Evolutionary conservation across 1,140 invertebrate species (phyloP).

Genomic region (Drosophila equinoxialis): DNA sequence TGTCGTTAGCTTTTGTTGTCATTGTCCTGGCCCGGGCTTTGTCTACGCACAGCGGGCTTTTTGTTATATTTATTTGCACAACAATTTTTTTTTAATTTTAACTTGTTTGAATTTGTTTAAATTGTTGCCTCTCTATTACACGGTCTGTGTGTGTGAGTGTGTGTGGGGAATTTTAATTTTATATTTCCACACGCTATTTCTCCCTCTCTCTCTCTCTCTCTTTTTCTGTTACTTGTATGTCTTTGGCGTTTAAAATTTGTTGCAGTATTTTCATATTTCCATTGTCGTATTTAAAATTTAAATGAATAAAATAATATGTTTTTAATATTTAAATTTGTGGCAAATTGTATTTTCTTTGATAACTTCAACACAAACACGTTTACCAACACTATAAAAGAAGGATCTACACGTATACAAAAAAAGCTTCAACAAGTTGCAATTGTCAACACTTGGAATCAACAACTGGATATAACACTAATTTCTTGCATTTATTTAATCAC

Average conservation of each 20-base stretch:
- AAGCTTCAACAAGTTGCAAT: no score
- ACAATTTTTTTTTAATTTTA: constrained; percentile 25
- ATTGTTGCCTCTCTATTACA: constrained; percentile 44
- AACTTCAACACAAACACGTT: no score
- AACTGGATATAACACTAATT: no score
- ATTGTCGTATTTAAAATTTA: no score
- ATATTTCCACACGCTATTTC: constrained; percentile 26
- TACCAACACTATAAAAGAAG: no score
- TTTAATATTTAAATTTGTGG: no score
- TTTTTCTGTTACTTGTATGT: constrained; percentile 42
- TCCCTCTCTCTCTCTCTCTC: constrained; percentile 21
- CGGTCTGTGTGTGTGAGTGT: neutral
- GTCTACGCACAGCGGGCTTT: constrained; percentile 41
- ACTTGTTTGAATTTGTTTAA: constrained; percentile 69
- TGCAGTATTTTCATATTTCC: no score
- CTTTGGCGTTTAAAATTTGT: constrained; percentile 50
- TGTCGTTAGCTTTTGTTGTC: constrained; percentile 39
- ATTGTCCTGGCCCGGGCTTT: constrained; percentile 43
- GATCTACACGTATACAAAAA: no score
- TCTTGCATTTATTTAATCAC: no score
- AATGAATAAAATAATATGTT: no score
- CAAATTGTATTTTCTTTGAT: no score
- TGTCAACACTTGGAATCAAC: no score
- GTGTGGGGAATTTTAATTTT: constrained; percentile 30
- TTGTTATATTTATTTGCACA: constrained; percentile 49